These are phyloP conservation scores for Cydia fagiglandana DNA, from an alignment of 1,140 invertebrate genomes.

Conservation along the genomic window DNA sequence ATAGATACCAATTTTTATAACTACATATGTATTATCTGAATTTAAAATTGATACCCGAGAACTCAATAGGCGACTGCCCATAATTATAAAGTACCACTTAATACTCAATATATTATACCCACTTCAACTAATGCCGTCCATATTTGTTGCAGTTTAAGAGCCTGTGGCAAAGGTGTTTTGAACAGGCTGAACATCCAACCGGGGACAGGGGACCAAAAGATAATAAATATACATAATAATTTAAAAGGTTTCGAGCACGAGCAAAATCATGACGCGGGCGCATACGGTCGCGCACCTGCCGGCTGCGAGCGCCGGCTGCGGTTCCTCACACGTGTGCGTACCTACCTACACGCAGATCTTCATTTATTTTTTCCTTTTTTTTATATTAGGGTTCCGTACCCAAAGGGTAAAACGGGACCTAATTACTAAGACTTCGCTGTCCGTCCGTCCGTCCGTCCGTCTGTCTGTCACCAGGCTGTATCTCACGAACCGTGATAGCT, in stretches of 20 bases:
- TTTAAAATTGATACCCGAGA: no score
- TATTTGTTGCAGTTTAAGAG: background rate
- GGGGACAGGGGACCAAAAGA: background rate
- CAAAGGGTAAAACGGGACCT: no score
- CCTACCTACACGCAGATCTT: constrained; percentile 35
- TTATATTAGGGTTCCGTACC: no score
- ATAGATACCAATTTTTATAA: no score
- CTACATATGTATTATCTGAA: no score
- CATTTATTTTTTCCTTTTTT: constrained; percentile 41
- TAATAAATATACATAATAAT: constrained; percentile 13
- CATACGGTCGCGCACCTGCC: constrained; percentile 51
- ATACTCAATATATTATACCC: background rate
- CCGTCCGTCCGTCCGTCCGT: no score
- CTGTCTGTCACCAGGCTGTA: no score
- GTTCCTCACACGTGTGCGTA: constrained; percentile 50
- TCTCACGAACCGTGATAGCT: no score
- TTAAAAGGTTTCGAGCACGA: constrained; percentile 27
- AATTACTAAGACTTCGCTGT: no score
- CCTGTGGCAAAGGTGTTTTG: constrained; percentile 35
- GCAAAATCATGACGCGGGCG: constrained; percentile 43
- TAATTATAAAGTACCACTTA: no score
- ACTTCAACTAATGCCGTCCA: background rate
- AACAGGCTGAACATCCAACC: constrained; percentile 11
- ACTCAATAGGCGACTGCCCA: no score
- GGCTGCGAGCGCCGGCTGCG: constrained; percentile 45